phyloP scores from a whole-genome alignment of 2,888 invertebrate species.

The Lingula anatina region DNA sequence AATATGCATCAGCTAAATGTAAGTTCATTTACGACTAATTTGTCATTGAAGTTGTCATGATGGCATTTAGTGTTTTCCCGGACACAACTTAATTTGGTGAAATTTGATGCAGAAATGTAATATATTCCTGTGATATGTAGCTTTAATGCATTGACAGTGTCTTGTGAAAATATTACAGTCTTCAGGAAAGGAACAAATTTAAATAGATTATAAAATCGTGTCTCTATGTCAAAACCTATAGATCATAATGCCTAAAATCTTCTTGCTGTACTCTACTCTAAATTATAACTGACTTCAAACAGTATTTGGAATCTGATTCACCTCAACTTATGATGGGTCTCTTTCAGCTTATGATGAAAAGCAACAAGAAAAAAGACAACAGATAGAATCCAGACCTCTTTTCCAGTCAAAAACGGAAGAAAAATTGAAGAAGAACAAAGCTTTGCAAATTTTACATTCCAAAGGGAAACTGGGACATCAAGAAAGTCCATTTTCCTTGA shows the following conservation, averaged over 20 bases:
- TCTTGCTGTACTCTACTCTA: not conserved
- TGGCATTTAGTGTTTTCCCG: not conserved
- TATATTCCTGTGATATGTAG: no score
- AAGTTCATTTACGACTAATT: not conserved
- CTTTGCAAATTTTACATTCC: slow-evolving; percentile 1
- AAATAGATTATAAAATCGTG: not conserved
- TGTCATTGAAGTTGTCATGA: not conserved
- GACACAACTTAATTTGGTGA: no score
- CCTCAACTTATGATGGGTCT: no score
- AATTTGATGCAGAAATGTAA: no score
- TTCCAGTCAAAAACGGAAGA: slow-evolving; percentile 14
- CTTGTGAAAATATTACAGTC: no score
- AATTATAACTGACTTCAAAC: not conserved
- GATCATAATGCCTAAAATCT: not conserved
- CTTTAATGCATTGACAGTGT: no score
- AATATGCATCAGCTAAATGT: slow-evolving; percentile 33
- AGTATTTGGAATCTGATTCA: no score
- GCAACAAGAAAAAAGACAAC: slow-evolving; percentile 33
- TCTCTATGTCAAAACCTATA: no score
- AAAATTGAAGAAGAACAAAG: slow-evolving; percentile 2
- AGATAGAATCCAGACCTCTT: slow-evolving; percentile 29
- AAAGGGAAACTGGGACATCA: slow-evolving; percentile 11
- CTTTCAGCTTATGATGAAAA: slow-evolving; percentile 40
- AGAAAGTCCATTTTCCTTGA: slow-evolving; percentile 11
- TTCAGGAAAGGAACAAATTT: not conserved